Evolutionary conservation across 1,140 invertebrate genomes (phyloP).

Genomic region (Anthonomus grandis): DNA sequence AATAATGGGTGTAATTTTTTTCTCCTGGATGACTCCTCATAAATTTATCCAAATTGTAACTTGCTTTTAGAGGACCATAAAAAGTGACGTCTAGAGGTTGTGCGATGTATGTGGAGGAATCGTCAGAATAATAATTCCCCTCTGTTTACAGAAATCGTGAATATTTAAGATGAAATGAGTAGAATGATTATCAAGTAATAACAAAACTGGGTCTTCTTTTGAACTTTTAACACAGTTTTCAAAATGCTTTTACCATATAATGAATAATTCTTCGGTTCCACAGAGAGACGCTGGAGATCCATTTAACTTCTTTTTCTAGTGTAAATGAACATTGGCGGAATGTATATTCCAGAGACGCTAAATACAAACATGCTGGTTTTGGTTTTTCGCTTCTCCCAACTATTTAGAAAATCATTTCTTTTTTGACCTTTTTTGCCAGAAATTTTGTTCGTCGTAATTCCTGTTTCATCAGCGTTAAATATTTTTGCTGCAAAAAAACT

Average conservation of each 20-base stretch:
- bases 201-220: neutral
- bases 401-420: neutral
- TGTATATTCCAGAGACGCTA: neutral
- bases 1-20: no score
- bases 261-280: neutral
- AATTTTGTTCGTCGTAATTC: neutral
- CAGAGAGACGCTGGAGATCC: neutral
- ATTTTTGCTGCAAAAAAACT: neutral
- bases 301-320: no score
- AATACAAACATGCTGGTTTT: neutral
- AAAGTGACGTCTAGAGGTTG: no score
- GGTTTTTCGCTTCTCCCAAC: neutral
- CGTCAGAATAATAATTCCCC: no score
- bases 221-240: neutral
- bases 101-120: no score
- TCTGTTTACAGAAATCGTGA: neutral
- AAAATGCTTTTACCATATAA: no score
- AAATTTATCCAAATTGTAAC: no score
- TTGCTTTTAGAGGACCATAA: neutral
- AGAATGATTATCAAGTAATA: neutral
- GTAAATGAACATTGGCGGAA: neutral
- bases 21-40: neutral
- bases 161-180: neutral
- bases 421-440: neutral
- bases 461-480: neutral